Percentiles rank a stretch among this genome's conserved stretches.
Conservation (phyloP, 1,140 invertebrate genomes). For the Drosophila repleta region DNA sequence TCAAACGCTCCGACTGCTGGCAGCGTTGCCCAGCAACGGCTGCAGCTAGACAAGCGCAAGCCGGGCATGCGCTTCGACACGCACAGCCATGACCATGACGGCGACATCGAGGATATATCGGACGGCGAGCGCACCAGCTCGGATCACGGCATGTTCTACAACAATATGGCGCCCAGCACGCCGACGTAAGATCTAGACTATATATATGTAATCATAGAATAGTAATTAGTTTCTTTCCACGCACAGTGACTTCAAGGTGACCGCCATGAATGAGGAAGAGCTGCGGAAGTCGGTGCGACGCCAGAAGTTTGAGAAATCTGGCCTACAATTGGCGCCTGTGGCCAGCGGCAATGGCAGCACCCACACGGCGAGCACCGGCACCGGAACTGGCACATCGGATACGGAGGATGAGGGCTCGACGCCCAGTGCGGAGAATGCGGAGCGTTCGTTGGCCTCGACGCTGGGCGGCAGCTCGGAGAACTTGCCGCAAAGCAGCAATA, state of each 20-base stretch:
- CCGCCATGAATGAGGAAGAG: constrained; percentile 94
- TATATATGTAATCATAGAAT: no score
- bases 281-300: constrained; percentile 90
- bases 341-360: constrained; percentile 81
- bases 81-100: constrained; percentile 90
- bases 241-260: constrained; percentile 91
- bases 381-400: constrained; percentile 90
- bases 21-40: constrained; percentile 42
- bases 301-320: constrained; percentile 86
- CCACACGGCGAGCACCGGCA: constrained; percentile 86
- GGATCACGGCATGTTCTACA: constrained; percentile 86
- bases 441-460: constrained; percentile 85
- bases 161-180: constrained; percentile 75
- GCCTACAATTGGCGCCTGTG: constrained; percentile 82
- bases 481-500: constrained; percentile 69
- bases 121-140: constrained; percentile 92
- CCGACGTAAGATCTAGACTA: constrained; percentile 84
- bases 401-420: constrained; percentile 92
- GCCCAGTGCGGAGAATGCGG: constrained; percentile 89
- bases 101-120: constrained; percentile 93
- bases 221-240: not conserved
- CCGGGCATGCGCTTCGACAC: constrained; percentile 77
- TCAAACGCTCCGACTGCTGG: constrained; percentile 57
- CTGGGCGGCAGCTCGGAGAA: constrained; percentile 82
- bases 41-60: constrained; percentile 71